Evolutionary conservation across 2,797 vertebrate genomes (phyloP).

Genomic region (Apodemus agrarius): DNA sequence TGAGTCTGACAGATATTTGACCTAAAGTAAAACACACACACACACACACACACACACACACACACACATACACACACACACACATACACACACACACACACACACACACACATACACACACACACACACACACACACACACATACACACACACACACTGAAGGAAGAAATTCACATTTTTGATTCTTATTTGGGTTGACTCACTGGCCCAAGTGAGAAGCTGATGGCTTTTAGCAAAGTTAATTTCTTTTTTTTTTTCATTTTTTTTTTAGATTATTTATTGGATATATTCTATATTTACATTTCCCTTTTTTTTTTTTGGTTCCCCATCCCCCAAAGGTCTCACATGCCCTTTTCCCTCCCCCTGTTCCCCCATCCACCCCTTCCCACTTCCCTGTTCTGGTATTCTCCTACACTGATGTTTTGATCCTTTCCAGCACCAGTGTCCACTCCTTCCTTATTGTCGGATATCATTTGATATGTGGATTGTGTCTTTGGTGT

Average conservation of each 20-base stretch:
- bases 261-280: no score
- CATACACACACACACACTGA: not conserved
- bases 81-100: not conserved
- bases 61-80: not conserved
- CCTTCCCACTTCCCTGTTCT: no score
- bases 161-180: not conserved
- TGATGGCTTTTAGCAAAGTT: not conserved
- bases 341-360: no score
- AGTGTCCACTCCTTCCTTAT: no score
- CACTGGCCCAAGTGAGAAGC: not conserved
- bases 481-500: no score
- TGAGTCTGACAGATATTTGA: not conserved
- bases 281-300: no score
- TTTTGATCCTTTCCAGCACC: no score
- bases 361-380: no score
- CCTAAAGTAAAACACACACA: not conserved
- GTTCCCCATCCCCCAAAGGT: no score
- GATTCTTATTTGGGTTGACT: not conserved
- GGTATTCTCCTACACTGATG: no score
- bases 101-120: not conserved
- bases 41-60: not conserved
- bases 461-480: no score
- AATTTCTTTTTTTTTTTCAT: not conserved
- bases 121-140: not conserved
- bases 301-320: no score